A percentile compares a stretch with the other conserved stretches of the same genome.
phyloP scores from a whole-genome alignment of 2,888 invertebrate species.

The Apamea epomidion region DNA sequence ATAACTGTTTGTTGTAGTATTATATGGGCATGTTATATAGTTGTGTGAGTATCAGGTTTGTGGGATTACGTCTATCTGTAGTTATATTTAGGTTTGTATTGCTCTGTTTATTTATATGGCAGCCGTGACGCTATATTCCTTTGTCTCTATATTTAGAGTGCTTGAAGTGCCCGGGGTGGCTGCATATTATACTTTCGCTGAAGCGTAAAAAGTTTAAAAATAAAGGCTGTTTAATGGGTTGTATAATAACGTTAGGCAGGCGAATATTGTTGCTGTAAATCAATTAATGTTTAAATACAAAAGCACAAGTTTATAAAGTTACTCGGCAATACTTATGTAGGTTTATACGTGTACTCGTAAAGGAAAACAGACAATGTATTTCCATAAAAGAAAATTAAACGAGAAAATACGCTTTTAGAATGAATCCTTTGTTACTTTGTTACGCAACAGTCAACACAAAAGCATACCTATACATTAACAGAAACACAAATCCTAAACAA shows the following conservation, averaged over 20 bases:
- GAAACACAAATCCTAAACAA: constrained; percentile 45
- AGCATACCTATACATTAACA: constrained; percentile 30
- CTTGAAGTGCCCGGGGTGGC: constrained; percentile 23
- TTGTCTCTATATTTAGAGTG: constrained; percentile 62
- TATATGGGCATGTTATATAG: constrained; percentile 47
- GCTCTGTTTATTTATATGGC: constrained; percentile 56
- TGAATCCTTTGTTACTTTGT: constrained; percentile 57
- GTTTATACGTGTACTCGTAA: background rate
- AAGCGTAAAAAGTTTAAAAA: constrained; percentile 36
- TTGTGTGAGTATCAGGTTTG: constrained; percentile 31
- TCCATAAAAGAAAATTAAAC: constrained; percentile 49
- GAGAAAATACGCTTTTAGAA: constrained; percentile 33
- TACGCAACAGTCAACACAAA: constrained; percentile 51
- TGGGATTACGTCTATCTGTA: constrained; percentile 35
- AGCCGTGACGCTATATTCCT: constrained; percentile 37
- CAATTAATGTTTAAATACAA: background rate
- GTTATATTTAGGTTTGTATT: constrained; percentile 42
- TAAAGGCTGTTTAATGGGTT: constrained; percentile 23
- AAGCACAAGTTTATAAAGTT: background rate
- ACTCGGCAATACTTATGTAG: background rate
- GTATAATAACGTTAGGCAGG: constrained; percentile 15
- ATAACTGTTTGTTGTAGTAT: constrained; percentile 50
- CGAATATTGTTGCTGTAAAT: constrained; percentile 14
- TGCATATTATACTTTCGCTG: constrained; percentile 45
- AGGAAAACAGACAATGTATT: constrained; percentile 16